A percentile compares a stretch with the other conserved stretches of the same genome.
Evolutionary conservation across 2,888 invertebrate species (phyloP).

Genomic region (Entomobrya proxima): DNA sequence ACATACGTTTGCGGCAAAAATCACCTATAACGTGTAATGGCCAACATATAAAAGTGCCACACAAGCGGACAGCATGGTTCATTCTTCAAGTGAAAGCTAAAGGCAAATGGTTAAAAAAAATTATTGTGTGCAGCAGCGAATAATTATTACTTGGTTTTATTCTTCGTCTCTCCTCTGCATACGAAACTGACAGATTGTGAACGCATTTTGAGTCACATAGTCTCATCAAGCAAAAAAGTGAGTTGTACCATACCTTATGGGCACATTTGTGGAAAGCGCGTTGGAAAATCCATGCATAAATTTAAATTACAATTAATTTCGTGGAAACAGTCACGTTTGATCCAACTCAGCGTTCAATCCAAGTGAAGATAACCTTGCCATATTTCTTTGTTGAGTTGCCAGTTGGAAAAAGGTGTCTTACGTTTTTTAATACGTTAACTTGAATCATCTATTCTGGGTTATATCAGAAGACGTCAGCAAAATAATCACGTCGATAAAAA

Average conservation of each 20-base stretch:
- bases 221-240: not conserved
- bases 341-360: too few species aligned
- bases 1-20: not conserved
- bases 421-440: not conserved
- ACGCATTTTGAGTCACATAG: too few species aligned
- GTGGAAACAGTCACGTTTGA: conserved; percentile 10
- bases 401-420: conserved; percentile 1
- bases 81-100: conserved; percentile 40
- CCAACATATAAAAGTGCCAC: not conserved
- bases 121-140: not conserved
- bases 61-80: not conserved
- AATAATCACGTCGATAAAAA: not conserved
- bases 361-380: too few species aligned
- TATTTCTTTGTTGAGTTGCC: not conserved
- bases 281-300: conserved; percentile 1
- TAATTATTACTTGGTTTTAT: too few species aligned
- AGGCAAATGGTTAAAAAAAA: not conserved
- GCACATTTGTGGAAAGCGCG: too few species aligned
- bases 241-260: not conserved
- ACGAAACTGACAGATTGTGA: too few species aligned
- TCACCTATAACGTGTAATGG: too few species aligned
- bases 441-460: not conserved
- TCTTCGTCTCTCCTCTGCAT: too few species aligned
- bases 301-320: not conserved
- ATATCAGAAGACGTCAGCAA: not conserved